phyloP scores from a whole-genome alignment of 1,140 invertebrate species.

The Laodelphax striatellus region DNA sequence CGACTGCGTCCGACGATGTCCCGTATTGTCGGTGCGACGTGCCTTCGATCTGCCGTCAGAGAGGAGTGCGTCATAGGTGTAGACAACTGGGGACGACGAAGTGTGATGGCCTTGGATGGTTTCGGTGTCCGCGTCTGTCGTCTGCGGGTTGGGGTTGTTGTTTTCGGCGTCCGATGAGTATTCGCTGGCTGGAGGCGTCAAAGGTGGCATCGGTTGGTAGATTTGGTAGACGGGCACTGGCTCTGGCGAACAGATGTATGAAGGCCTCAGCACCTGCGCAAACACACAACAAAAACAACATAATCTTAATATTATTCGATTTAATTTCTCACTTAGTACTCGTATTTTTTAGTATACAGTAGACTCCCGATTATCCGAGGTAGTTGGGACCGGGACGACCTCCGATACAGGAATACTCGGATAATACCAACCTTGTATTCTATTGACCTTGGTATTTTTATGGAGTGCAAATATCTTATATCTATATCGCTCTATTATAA shows the following conservation, averaged over 20 bases:
- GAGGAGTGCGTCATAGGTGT: slow-evolving; percentile 93
- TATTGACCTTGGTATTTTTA: too few relatives aligned
- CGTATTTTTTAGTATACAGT: too few relatives aligned
- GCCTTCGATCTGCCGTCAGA: slow-evolving; percentile 80
- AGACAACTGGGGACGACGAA: slow-evolving; percentile 47
- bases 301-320: too few relatives aligned
- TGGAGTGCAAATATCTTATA: too few relatives aligned
- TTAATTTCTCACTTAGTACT: too few relatives aligned
- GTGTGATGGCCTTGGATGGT: slow-evolving; percentile 64
- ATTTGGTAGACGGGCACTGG: slow-evolving; percentile 20
- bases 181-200: slow-evolving; percentile 57
- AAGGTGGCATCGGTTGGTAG: slow-evolving; percentile 32
- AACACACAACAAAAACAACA: not conserved
- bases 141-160: slow-evolving; percentile 36
- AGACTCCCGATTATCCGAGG: too few relatives aligned
- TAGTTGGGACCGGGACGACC: too few relatives aligned
- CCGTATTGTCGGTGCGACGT: slow-evolving; percentile 33
- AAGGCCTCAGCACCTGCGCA: not conserved
- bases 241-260: slow-evolving; percentile 8
- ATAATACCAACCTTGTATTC: too few relatives aligned
- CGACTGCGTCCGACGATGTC: slow-evolving; percentile 19
- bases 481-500: too few relatives aligned
- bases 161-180: slow-evolving; percentile 60
- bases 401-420: too few relatives aligned
- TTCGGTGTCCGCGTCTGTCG: slow-evolving; percentile 22